phyloP scores from a whole-genome alignment of 2,797 vertebrate genomes.

The Ctenochaetus hawaiiensis region DNA sequence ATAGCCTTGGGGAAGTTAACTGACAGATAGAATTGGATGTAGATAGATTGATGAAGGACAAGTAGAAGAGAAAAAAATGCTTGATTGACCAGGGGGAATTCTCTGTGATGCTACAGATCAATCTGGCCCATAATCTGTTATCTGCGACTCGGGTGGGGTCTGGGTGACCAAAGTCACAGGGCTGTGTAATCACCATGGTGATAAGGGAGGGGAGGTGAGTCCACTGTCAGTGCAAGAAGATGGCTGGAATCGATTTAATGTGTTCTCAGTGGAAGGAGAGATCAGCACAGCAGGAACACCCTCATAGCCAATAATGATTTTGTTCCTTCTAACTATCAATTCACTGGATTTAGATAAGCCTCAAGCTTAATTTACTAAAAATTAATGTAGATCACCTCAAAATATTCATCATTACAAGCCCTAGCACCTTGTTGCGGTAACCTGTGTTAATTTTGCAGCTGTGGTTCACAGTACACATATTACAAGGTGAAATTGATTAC shows the following conservation, averaged over 20 bases:
- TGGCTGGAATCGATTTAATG: constrained; percentile 68
- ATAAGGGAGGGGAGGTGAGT: constrained; percentile 70
- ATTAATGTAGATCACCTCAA: constrained; percentile 56
- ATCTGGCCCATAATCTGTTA: constrained; percentile 78
- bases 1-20: constrained; percentile 49
- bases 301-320: constrained; percentile 55
- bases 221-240: constrained; percentile 61
- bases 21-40: constrained; percentile 69
- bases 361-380: constrained; percentile 36
- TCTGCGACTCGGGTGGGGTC: constrained; percentile 58
- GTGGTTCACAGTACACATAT: constrained; percentile 33
- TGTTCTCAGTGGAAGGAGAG: constrained; percentile 56
- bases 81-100: constrained; percentile 61
- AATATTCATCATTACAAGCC: constrained; percentile 51
- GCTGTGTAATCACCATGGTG: constrained; percentile 77
- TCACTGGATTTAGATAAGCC: constrained; percentile 45
- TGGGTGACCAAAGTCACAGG: constrained; percentile 65
- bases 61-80: constrained; percentile 51
- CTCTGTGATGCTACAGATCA: constrained; percentile 76
- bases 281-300: constrained; percentile 61
- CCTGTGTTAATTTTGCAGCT: constrained; percentile 46
- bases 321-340: constrained; percentile 39
- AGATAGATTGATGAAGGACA: constrained; percentile 73
- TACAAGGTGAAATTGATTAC: constrained; percentile 6
- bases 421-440: constrained; percentile 12